A percentile compares a stretch with the other conserved stretches of the same genome.
Conservation (phyloP, 2,113 vertebrate species). For the Bufo gargarizans region DNA sequence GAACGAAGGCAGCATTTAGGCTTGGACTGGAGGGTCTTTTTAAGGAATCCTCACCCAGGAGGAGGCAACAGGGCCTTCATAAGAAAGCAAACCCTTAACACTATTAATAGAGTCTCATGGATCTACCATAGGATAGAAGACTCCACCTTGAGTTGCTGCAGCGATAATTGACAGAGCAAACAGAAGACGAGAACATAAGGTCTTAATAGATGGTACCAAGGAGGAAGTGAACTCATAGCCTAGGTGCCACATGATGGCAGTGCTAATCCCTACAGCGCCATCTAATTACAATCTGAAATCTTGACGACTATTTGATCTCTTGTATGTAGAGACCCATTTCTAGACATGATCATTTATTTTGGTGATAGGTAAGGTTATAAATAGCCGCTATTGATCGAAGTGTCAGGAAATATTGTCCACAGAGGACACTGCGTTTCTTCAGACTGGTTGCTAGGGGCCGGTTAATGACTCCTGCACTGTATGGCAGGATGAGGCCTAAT, state of each 20-base stretch:
- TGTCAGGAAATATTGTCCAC: background rate
- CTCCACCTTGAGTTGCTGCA: too few species aligned
- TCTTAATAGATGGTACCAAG: background rate
- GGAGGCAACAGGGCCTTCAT: too few species aligned
- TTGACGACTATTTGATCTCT: background rate
- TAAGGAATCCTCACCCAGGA: too few species aligned
- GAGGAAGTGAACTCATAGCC: background rate
- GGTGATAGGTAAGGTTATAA: background rate
- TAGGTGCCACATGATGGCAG: background rate
- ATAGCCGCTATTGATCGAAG: background rate
- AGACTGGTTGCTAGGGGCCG: background rate
- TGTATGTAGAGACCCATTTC: background rate
- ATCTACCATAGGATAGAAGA: too few species aligned
- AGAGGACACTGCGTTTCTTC: too few species aligned
- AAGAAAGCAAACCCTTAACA: too few species aligned
- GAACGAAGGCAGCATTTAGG: too few species aligned
- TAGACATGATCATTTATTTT: background rate
- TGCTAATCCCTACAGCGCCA: background rate
- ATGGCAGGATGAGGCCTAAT: slow-evolving; percentile 22
- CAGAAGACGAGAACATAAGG: background rate
- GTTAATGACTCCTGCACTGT: background rate
- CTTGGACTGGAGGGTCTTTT: too few species aligned
- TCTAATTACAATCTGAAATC: background rate
- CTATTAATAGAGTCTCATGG: too few species aligned
- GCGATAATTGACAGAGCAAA: background rate